Percentiles rank a stretch among this genome's conserved stretches.
Conservation (phyloP, 2,797 vertebrate species). For the Melanogrammus aeglefinus region DNA sequence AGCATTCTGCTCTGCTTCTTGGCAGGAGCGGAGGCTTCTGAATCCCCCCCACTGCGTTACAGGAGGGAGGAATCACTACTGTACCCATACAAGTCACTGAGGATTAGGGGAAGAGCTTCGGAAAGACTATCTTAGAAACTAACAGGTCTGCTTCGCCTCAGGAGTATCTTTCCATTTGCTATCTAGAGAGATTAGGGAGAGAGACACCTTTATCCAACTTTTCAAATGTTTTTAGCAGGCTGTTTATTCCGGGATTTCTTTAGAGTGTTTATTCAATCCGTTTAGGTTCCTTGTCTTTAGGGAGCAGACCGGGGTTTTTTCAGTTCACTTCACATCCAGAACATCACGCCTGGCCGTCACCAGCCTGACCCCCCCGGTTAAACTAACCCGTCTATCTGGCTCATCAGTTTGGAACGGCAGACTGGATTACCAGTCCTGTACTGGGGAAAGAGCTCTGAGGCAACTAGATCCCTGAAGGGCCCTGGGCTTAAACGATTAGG, state of each 20-base stretch:
- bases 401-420: neutral
- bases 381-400: neutral
- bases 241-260: neutral
- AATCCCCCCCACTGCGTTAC: neutral
- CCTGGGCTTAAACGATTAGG: neutral
- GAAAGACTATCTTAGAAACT: neutral
- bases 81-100: neutral
- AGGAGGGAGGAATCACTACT: slow-evolving; percentile 5
- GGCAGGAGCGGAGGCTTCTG: neutral
- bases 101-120: neutral
- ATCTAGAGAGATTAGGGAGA: neutral
- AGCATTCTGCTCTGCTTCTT: neutral
- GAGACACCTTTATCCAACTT: neutral
- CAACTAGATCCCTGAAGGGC: neutral
- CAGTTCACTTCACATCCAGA: neutral
- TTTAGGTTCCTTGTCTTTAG: neutral
- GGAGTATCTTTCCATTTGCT: neutral
- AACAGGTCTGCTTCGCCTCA: neutral
- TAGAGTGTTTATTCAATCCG: neutral
- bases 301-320: neutral
- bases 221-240: too few species aligned
- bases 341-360: neutral
- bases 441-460: neutral
- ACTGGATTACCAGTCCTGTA: neutral
- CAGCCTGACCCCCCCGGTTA: neutral